Evolutionary conservation across 2,113 vertebrate species (phyloP), one percentile per base, ranked within the genome.

Genomic region (Balaeniceps rex): DNA sequence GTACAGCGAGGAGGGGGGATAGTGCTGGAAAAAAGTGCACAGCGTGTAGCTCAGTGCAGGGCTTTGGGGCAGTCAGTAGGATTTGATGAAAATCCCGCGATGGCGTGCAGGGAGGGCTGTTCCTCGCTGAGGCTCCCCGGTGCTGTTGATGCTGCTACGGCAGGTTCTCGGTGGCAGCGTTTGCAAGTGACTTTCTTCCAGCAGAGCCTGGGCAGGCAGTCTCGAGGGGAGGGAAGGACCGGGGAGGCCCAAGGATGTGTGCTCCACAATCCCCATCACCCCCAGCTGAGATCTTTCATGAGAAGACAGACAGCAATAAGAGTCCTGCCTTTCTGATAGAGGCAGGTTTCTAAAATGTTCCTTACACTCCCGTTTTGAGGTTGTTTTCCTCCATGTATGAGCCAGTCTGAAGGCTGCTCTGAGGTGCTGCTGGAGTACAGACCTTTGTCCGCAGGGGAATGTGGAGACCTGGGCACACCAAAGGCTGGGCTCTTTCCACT

Each of bases 121-220:
- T 64, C 29, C 42, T 66, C 0, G 0, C 4, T 14, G 34, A 28
- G 52, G 21, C 5, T 79, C 14, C 6, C 22, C 2, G 6, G 1
- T 44, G 21, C 47, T 11, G 7, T 6, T 28, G 31, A 10, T 51
- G 5, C 42, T 47, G 24, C n/a, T 57, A 8, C 2, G 6, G 22
- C 54, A 46, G 21, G 18, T 10, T 11, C 38, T 68, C 0, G 0
- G 58, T 3, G 4, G 46, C 49, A 25, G 51, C 0, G 0, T 51
- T 58, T 60, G n/a, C 17, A 21, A 61, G 19, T 0, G 4, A 14
- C 5, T 60, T 55, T 18, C 24, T 57, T 80, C n/a, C 40, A 28
- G 14, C 14, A 65, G 24, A 60, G 26, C n/a, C 49, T 7, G 21
- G 11, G 9, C 0, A 0, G 9, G 34, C 10, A 16, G 15, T 7